Evolutionary conservation across 2,113 vertebrate genomes (phyloP).

Genomic region (Hemicordylus capensis): DNA sequence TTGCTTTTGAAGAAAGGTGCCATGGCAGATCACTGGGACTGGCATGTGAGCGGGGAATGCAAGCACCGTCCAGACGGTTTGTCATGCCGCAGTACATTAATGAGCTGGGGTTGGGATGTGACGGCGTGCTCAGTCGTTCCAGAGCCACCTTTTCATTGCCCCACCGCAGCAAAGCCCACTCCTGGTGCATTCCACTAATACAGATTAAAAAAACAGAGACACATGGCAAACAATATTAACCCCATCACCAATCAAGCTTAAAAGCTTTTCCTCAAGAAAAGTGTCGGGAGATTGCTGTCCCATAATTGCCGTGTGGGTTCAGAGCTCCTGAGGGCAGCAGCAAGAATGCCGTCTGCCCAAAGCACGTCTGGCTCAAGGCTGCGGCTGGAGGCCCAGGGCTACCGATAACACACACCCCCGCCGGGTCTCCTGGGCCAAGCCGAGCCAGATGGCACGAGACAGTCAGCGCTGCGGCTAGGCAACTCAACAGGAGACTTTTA

Average conservation of each 20-base stretch:
- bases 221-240: slow-evolving; percentile 65
- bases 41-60: neutral
- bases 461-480: neutral
- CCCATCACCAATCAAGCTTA: slow-evolving; percentile 66
- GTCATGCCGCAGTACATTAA: neutral
- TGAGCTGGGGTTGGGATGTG: neutral
- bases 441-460: neutral
- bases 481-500: neutral
- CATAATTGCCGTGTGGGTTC: slow-evolving; percentile 27
- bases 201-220: slow-evolving; percentile 62
- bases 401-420: neutral
- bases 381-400: neutral
- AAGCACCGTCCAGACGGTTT: slow-evolving; percentile 6
- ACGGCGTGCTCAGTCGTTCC: neutral
- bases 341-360: neutral
- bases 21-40: neutral
- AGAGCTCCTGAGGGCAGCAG: slow-evolving; percentile 13
- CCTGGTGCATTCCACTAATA: slow-evolving; percentile 43
- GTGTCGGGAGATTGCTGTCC: slow-evolving; percentile 43
- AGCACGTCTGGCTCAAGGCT: neutral
- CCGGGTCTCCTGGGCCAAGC: accelerated
- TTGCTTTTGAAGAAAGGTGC: neutral
- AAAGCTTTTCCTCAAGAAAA: slow-evolving; percentile 63
- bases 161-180: slow-evolving; percentile 36
- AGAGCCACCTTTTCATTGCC: neutral